A percentile compares a stretch with the other conserved stretches of the same genome.
These are phyloP conservation scores for Arrhamphus sclerolepis DNA, from an alignment of 2,797 vertebrate species.

Conservation along the genomic window DNA sequence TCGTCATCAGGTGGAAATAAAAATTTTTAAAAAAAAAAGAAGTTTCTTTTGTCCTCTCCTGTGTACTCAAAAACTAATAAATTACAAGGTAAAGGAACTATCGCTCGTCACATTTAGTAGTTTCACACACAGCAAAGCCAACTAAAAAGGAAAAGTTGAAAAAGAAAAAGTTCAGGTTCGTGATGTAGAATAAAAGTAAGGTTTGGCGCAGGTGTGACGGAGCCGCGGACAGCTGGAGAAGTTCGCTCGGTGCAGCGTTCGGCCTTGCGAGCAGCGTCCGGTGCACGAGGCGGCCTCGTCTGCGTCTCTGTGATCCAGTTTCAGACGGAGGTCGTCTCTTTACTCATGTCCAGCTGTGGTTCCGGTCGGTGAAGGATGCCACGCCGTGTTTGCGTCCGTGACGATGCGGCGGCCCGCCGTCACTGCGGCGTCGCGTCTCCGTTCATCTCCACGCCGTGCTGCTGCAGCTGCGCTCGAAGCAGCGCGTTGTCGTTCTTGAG, in stretches of 20 bases:
- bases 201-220: too few species aligned
- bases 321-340: constrained; percentile 28
- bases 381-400: constrained; percentile 19
- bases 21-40: too few species aligned
- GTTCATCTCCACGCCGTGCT: constrained; percentile 89
- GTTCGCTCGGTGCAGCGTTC: too few species aligned
- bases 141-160: constrained; percentile 5
- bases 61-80: constrained; percentile 28
- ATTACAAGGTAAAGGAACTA: constrained; percentile 61
- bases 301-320: constrained; percentile 27
- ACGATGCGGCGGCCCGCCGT: constrained; percentile 37
- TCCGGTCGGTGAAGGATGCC: constrained; percentile 37
- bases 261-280: too few species aligned
- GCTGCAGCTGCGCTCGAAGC: constrained; percentile 90
- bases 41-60: too few species aligned
- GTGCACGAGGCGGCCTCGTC: too few species aligned
- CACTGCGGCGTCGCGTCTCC: constrained; percentile 87
- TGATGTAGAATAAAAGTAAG: too few species aligned
- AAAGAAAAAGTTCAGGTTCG: too few species aligned
- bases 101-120: constrained; percentile 63
- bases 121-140: constrained; percentile 55
- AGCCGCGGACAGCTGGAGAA: too few species aligned
- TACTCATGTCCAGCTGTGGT: constrained; percentile 13
- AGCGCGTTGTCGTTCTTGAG: constrained; percentile 92
- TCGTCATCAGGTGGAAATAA: too few species aligned